Conservation (phyloP, 2,113 vertebrate genomes). For the Mastomys coucha region DNA sequence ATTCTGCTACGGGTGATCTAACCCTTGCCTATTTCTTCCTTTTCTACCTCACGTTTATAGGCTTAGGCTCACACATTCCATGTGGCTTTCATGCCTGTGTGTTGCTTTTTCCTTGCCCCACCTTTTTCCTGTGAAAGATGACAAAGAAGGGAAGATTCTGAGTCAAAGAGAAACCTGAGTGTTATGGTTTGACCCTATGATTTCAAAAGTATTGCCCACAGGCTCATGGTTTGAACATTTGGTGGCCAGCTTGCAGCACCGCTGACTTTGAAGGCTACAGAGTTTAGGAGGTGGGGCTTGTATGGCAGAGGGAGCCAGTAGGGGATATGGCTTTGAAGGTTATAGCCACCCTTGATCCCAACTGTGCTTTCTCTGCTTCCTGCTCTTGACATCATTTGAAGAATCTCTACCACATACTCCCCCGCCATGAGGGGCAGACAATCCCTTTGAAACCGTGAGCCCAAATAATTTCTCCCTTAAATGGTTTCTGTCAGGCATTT, state of each 20-base stretch:
- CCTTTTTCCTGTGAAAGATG: not conserved
- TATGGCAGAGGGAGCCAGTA: not conserved
- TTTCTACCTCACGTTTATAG: not conserved
- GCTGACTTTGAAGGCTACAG: not conserved
- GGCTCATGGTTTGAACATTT: not conserved
- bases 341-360: not conserved
- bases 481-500: not conserved
- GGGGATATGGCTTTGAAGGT: not conserved
- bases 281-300: not conserved
- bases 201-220: not conserved
- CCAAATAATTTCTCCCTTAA: not conserved
- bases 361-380: not conserved
- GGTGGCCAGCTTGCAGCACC: accelerated
- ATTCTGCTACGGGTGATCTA: not conserved
- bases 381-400: not conserved
- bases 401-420: too few species aligned
- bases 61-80: not conserved
- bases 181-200: not conserved
- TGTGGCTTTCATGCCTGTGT: not conserved
- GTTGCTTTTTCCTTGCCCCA: not conserved
- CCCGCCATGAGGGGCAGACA: not conserved
- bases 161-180: not conserved
- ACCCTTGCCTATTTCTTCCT: not conserved
- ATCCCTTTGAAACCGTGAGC: not conserved
- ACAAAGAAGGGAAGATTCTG: not conserved